Base-by-base conservation (phyloP, 2,888 invertebrate genomes). In the Microctonus hyperodae region DNA sequence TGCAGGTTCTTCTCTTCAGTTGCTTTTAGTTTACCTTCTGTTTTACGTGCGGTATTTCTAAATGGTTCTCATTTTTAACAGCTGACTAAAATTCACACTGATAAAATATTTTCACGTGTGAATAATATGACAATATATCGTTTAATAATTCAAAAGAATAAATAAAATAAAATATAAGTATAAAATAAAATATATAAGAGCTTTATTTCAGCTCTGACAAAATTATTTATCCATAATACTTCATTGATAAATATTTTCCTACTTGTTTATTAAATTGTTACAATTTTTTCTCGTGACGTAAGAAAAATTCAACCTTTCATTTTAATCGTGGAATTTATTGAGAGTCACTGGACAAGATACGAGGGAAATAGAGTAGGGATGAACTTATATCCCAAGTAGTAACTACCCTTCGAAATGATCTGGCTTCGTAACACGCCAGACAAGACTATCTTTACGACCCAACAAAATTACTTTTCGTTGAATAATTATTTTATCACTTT, bases 41-140 rank as follows among this genome's bases (percentile, higher is more conserved):
- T 48, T 23, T 35, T 25, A 59, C 48, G 59, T 59, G 59, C 31
- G 20, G 44, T 22, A 61, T 6, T 33, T 61, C 35, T 22, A 9
- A 61, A 28, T 33, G 61, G 51, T 58, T 13, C 58, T 61, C 61
- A 61, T 61, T 51, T 50, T 50, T 35, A 61, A 51, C 33, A 28
- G 31, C 61, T 16, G 16, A 22, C n/a, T 33, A 23, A n/a, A 61
- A 61, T 48, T 35, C 25, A 51, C 10, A 13, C 35, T 37, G 20
- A 2, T 33, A 23, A 11, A 16, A 40, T 10, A 10, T 23, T 31
- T 31, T 25, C 22, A 22, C 20, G 33, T 9, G 33, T 28, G 10
- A 23, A 20, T n/a, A n/a, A n/a, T n/a, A n/a, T n/a, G n/a, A 56
- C 35, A 33, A 22, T 11, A 22, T 11, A 20, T 51, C 33, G 61